Evolutionary conservation across 2,888 invertebrate species (phyloP), one percentile per base, ranked within the genome.

Genomic region (Deroplatys truncata): DNA sequence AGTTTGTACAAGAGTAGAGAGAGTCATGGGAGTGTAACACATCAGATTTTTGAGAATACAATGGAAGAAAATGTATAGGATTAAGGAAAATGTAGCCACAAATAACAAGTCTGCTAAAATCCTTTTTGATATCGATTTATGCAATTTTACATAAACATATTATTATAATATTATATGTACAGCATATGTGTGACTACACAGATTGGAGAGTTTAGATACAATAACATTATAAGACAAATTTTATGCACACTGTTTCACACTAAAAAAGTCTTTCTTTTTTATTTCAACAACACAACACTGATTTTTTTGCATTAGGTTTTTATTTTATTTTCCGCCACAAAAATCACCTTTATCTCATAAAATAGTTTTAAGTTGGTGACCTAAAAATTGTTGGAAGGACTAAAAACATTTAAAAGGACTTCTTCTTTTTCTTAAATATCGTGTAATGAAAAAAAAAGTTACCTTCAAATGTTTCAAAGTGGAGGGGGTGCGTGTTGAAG

Each of bases 201-300:
- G 72, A 86, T 49, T 84, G 86, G 86, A 86, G 15, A 29, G 13
- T 86, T 86, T 86, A 86, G 86, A 86, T 86, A 86, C 86, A 86
- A 86, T 86, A 86, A 29, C 72, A 82, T 88, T 88, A 31, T 85
- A 86, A 88, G 85, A 88, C 49, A 88, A 88, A 88, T 84, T 43
- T 86, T 90, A 90, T 82, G 84, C 89, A 87, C 89, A 90, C 89
- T 87, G 85, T 89, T 90, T 83, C 90, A 90, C 90, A 90, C 90
- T 87, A 88, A 90, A 90, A 90, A 88, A 89, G 35, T 84, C 84
- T 31, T 88, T 87, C 20, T 82, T 88, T 29, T 89, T 84, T 84
- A n/a, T 88, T 84, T 84, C 25, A 90, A 90, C 89, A 90, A 89
- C 90, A 89, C 90, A 90, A 90, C 90, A 90, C 89, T 90, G 72